phyloP scores from a whole-genome alignment of 1,140 invertebrate genomes.

The Drosophila truncata region DNA sequence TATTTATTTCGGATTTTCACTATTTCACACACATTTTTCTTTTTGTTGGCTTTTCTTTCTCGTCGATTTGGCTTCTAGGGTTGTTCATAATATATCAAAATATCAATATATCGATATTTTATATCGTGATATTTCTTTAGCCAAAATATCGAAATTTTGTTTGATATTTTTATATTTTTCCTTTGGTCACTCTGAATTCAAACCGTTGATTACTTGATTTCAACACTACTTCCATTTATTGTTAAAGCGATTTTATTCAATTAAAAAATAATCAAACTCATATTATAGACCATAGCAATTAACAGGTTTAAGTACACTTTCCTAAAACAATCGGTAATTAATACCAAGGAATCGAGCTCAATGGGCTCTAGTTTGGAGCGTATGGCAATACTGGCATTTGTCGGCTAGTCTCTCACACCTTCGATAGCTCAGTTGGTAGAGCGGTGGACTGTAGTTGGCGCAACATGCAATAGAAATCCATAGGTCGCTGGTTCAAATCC shows the following conservation, averaged over 20 bases:
- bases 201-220: too few relatives aligned
- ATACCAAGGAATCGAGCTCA: not conserved
- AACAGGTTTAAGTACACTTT: not conserved
- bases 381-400: not conserved
- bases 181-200: too few relatives aligned
- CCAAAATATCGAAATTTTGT: too few relatives aligned
- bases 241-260: not conserved
- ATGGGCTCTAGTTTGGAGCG: not conserved
- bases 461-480: constrained; percentile 85
- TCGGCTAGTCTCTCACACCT: constrained; percentile 84
- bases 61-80: constrained; percentile 47
- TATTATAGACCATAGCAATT: too few relatives aligned
- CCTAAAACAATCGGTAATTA: not conserved
- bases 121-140: too few relatives aligned
- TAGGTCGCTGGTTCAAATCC: constrained; percentile 91
- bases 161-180: too few relatives aligned
- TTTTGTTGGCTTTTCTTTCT: constrained; percentile 59
- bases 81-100: too few relatives aligned
- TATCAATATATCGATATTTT: too few relatives aligned
- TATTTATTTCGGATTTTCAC: constrained; percentile 55
- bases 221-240: not conserved
- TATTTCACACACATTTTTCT: constrained; percentile 66
- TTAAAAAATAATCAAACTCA: not conserved
- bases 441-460: constrained; percentile 92
- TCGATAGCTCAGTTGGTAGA: constrained; percentile 95